Base-by-base conservation (phyloP, 2,113 vertebrate genomes). In the Malurus melanocephalus region DNA sequence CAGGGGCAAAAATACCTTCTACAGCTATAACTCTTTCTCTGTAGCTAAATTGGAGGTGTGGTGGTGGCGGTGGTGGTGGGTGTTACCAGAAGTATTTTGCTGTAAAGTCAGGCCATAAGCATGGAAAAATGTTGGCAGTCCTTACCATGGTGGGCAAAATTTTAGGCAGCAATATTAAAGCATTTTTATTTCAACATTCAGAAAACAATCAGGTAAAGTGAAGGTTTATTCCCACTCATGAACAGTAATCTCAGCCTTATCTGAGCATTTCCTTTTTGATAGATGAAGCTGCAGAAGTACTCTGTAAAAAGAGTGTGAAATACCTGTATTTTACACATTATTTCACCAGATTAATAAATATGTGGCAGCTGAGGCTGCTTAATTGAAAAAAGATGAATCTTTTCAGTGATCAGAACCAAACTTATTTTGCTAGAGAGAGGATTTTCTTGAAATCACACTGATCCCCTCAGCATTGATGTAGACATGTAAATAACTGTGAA, bases 61-160 rank as follows among this genome's bases (percentile, higher is more conserved):
- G 2, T 20, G 13, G 8, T 11, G 3, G 8, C 10, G 3, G 5
- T 2, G 24, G 45, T 53, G 9, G 10, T 16, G 27, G 38, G 7
- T 18, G 5, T 9, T 2, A 18, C 32, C 20, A 64, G 35, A 60
- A 22, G 38, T 6, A 32, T 48, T 95, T 33, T 80, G 9, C 42
- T 71, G 33, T 57, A 67, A 91, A 94, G 46, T 32, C 80, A 69
- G 27, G 10, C 13, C 57, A 49, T 33, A 56, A 77, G 59, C 30
- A 33, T 15, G 17, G 18, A 55, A 82, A 87, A 64, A 67, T 21
- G 2, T 42, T 56, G 6, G 40, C 30, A 67, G 33, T 18, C 18
- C 28, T 65, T 62, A 16, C 16, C 80, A 23, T 30, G 51, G 7
- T 48, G 27, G 52, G 10, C 26, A 62, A 74, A 40, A 24, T 3